phyloP scores from a whole-genome alignment of 2,888 invertebrate genomes.

The Operophtera brumata region DNA sequence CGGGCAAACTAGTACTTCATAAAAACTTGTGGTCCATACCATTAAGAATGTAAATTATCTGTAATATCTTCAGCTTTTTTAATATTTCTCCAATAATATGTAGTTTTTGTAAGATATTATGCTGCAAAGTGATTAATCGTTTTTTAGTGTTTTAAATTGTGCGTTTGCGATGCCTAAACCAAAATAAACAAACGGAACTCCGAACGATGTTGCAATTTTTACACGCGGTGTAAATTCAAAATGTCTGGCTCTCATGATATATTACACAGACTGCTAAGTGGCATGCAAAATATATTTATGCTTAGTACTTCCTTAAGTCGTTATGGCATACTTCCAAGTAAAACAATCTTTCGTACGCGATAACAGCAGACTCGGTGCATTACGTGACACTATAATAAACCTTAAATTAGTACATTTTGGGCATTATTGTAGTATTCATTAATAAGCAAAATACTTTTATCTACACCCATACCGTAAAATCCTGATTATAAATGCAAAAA shows the following conservation, averaged over 20 bases:
- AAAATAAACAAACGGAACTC: neutral
- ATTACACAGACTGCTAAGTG: conserved; percentile 73
- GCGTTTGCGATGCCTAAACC: neutral
- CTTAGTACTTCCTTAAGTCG: conserved; percentile 75
- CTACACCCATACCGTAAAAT: too few species aligned
- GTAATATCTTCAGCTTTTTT: too few species aligned
- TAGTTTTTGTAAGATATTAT: too few species aligned
- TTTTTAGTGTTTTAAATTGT: neutral
- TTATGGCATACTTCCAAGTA: conserved; percentile 76
- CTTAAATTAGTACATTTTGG: conserved; percentile 52
- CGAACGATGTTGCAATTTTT: neutral
- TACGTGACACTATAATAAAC: conserved; percentile 65
- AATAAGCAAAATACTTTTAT: conserved; percentile 1
- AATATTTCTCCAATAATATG: too few species aligned
- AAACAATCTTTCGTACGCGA: conserved; percentile 76
- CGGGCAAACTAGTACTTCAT: too few species aligned
- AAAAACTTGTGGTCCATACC: too few species aligned
- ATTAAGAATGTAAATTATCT: too few species aligned
- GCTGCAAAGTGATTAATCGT: too few species aligned
- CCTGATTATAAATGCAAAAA: too few species aligned
- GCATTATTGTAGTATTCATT: conserved; percentile 5
- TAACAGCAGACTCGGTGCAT: conserved; percentile 67
- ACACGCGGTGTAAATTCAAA: conserved; percentile 46
- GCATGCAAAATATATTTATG: conserved; percentile 79
- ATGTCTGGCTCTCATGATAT: conserved; percentile 61